phyloP scores from a whole-genome alignment of 1,140 invertebrate genomes.

The Melitaea cinxia region DNA sequence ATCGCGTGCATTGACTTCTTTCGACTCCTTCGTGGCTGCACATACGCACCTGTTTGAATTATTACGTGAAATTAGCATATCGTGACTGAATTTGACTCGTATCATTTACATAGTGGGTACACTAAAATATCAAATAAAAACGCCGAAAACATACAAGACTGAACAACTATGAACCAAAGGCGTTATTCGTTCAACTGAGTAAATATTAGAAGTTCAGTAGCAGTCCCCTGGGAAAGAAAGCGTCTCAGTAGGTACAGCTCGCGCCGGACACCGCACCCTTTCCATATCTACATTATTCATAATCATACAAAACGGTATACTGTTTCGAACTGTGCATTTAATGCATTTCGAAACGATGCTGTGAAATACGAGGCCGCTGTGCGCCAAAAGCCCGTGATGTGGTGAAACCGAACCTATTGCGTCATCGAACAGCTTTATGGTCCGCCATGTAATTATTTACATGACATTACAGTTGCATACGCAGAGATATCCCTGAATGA shows the following conservation, averaged over 20 bases:
- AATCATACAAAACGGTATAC: constrained; percentile 58
- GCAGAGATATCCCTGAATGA: constrained; percentile 40
- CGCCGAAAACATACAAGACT: constrained; percentile 21
- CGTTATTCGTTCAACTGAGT: constrained; percentile 45
- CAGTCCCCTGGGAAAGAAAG: constrained; percentile 39
- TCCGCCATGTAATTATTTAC: constrained; percentile 72
- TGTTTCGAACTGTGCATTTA: constrained; percentile 77
- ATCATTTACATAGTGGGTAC: not conserved
- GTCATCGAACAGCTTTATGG: constrained; percentile 71
- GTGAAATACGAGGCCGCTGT: constrained; percentile 75
- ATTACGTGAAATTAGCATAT: constrained; percentile 32
- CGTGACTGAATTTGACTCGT: constrained; percentile 11
- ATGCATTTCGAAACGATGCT: constrained; percentile 79
- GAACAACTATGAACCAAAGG: constrained; percentile 16
- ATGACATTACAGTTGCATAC: constrained; percentile 64
- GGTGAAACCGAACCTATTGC: constrained; percentile 78
- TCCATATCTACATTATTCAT: constrained; percentile 30
- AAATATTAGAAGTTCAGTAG: constrained; percentile 46
- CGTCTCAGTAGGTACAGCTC: constrained; percentile 15
- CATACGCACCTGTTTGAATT: constrained; percentile 39
- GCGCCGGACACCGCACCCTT: constrained; percentile 10
- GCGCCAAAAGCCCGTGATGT: constrained; percentile 67
- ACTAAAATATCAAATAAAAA: constrained; percentile 2
- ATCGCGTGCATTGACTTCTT: constrained; percentile 51
- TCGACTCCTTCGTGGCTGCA: constrained; percentile 41